Evolutionary conservation across 2,797 vertebrate genomes (phyloP).

Genomic region (Peromyscus eremicus): DNA sequence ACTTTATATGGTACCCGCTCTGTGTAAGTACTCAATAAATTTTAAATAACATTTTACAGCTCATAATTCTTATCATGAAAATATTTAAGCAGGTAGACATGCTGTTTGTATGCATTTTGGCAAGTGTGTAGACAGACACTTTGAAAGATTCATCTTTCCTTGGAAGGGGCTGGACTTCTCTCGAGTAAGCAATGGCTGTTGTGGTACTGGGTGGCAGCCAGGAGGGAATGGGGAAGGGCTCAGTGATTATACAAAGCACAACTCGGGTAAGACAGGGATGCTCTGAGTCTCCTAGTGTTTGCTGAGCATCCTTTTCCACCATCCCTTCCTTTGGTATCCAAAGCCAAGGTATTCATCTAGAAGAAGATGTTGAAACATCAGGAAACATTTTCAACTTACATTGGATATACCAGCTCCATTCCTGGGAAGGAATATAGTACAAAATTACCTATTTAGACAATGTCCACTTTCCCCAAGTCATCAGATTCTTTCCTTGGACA

Average conservation of each 20-base stretch:
- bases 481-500: neutral
- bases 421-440: neutral
- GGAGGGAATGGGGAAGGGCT: neutral
- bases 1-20: neutral
- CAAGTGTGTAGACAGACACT: neutral
- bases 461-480: neutral
- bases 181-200: neutral
- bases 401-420: neutral
- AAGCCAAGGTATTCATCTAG: neutral
- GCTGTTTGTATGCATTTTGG: slow-evolving; percentile 10
- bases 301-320: neutral
- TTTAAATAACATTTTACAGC: neutral
- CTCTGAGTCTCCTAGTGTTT: neutral
- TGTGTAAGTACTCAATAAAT: neutral
- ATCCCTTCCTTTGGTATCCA: too few relatives aligned
- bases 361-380: neutral
- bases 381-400: neutral
- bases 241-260: neutral
- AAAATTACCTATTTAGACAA: neutral
- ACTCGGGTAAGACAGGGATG: neutral
- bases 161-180: neutral
- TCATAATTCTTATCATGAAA: neutral
- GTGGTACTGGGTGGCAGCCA: neutral
- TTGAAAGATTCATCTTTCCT: neutral
- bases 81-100: neutral